A percentile compares a stretch with the other conserved stretches of the same genome.
Evolutionary conservation across 2,888 invertebrate genomes (phyloP).

Genomic region (Euplexia lucipara): DNA sequence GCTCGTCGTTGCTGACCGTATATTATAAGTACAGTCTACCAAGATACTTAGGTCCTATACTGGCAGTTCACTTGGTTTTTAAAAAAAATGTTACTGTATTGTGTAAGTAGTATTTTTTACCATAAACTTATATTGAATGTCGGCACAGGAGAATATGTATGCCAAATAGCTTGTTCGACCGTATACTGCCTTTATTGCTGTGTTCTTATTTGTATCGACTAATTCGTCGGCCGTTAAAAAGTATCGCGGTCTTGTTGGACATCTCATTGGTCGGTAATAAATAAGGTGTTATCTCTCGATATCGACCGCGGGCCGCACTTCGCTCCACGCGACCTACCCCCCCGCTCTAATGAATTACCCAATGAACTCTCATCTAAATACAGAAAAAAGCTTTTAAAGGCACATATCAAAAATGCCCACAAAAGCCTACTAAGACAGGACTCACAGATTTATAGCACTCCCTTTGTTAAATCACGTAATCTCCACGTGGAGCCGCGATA

Average conservation of each 20-base stretch:
- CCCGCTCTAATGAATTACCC: conserved; percentile 90
- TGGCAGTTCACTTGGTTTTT: no score
- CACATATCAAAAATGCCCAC: conserved; percentile 91
- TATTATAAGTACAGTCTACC: conserved; percentile 12
- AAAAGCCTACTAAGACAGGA: conserved; percentile 91
- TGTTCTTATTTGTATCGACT: conserved; percentile 83
- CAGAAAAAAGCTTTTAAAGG: conserved; percentile 91
- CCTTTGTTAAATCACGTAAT: conserved; percentile 91
- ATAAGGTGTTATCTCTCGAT: conserved; percentile 88
- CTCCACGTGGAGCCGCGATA: conserved; percentile 90
- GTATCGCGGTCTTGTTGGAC: conserved; percentile 84
- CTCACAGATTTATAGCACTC: conserved; percentile 88
- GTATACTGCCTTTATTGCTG: conserved; percentile 60
- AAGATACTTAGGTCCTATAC: no score
- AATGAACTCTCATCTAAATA: conserved; percentile 91
- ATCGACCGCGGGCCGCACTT: conserved; percentile 86
- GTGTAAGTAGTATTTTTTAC: no score
- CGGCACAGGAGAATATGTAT: no score
- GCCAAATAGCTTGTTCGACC: no score
- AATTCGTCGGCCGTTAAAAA: conserved; percentile 86
- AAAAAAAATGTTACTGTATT: no score
- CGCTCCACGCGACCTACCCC: conserved; percentile 83
- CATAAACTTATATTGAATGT: no score
- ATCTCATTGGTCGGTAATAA: conserved; percentile 88
- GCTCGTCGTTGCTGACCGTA: no score